Evolutionary conservation across 2,797 vertebrate species (phyloP).

Genomic region (Mormyrus proboscirostris): DNA sequence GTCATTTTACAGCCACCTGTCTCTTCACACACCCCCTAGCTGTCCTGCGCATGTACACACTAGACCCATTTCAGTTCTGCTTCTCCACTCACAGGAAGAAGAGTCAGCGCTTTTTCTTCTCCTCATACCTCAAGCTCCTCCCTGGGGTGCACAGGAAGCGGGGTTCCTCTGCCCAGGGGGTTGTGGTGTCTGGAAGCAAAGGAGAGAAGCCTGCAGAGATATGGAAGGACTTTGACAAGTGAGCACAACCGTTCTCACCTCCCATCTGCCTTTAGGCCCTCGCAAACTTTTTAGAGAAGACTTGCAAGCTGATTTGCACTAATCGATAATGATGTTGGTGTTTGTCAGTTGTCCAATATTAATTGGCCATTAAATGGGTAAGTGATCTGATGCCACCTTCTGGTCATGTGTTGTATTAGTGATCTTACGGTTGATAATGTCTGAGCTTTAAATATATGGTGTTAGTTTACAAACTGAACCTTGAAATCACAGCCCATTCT

Average conservation of each 20-base stretch:
- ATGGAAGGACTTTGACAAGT: conserved; percentile 81
- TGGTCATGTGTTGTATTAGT: background rate
- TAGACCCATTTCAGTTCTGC: background rate
- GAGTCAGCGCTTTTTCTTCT: conserved; percentile 79
- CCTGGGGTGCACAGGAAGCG: conserved; percentile 69
- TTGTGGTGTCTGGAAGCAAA: conserved; percentile 24
- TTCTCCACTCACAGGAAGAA: conserved; percentile 63
- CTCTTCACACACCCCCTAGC: background rate
- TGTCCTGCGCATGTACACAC: background rate
- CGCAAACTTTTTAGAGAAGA: background rate
- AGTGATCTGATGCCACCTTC: conserved; percentile 15
- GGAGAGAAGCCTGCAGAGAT: conserved; percentile 32
- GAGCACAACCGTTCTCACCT: conserved; percentile 34
- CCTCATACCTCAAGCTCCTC: conserved; percentile 74
- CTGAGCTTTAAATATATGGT: background rate
- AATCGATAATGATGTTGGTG: background rate
- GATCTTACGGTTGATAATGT: background rate
- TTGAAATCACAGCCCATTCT: background rate
- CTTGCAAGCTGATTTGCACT: background rate
- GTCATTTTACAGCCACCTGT: background rate
- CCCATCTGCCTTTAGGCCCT: background rate
- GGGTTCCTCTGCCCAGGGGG: conserved; percentile 30
- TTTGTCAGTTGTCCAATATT: background rate
- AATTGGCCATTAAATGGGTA: background rate
- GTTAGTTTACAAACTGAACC: background rate